Evolutionary conservation across 2,888 invertebrate species (phyloP).

Genomic region (Tholera decimalis): DNA sequence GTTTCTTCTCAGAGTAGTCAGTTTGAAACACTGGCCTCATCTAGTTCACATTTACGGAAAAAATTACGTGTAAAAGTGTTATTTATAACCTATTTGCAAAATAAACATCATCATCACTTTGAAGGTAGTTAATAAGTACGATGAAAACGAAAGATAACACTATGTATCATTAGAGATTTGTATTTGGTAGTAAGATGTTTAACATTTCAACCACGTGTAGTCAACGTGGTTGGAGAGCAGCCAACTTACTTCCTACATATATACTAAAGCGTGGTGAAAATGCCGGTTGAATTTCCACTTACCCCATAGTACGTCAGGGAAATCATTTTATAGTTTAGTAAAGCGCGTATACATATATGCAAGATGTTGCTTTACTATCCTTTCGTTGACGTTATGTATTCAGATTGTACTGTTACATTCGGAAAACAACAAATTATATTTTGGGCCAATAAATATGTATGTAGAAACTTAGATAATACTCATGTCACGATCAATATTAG

Average conservation of each 20-base stretch:
- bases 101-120: too few relatives aligned
- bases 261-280: conserved; percentile 1
- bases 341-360: background rate
- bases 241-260: conserved; percentile 25
- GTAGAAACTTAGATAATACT: conserved; percentile 9
- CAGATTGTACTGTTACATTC: conserved; percentile 1
- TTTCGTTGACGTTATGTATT: conserved; percentile 3
- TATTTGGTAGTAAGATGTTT: conserved; percentile 27
- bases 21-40: too few relatives aligned
- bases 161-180: too few relatives aligned
- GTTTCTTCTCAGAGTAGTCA: too few relatives aligned
- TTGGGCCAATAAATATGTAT: background rate
- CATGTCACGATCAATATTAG: conserved; percentile 12
- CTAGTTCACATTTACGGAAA: too few relatives aligned
- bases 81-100: too few relatives aligned
- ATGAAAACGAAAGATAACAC: conserved; percentile 7
- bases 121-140: background rate
- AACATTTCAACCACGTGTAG: conserved; percentile 28
- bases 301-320: background rate
- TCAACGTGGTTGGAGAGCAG: conserved; percentile 43
- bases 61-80: too few relatives aligned
- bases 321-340: background rate
- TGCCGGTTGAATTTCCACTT: background rate
- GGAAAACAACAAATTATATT: conserved; percentile 18
- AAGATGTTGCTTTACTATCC: too few relatives aligned